Base-by-base conservation (phyloP, 2,888 invertebrate genomes). In the Heliconius sara region DNA sequence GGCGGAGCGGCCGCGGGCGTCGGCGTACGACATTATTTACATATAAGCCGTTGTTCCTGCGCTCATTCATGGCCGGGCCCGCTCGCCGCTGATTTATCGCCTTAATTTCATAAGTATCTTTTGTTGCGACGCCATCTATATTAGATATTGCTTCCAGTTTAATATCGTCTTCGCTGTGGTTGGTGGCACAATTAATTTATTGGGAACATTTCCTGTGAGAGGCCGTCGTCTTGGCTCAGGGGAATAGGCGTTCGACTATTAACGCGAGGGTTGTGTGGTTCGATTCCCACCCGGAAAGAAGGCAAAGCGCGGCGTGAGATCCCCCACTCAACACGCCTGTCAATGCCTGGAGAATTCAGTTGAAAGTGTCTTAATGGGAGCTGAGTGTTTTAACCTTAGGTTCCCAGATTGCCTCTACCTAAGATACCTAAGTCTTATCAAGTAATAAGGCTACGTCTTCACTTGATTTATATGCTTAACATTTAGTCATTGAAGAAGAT, bases 71-170 rank as follows among this genome's bases (percentile, higher is more conserved):
- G 87, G 91, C 89, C 87, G 87, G 88, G 88, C 88, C 87, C 89
- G 87, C 88, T 87, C 89, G 87, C 87, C 85, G 88, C 90, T 93
- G 94, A 95, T 95, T 95, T 95, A 95, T 95, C 88, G 91, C 91
- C 91, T 93, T 94, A 94, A 95, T 95, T 95, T 95, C 93, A 93
- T 94, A 95, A 95, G 94, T 94, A 93, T 92, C 94, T 94, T 94
- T 94, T 94, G 94, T 95, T 93, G 91, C 89, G 88, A 87, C 86
- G 88, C 86, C 90, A 89, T 92, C 91, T 84, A 84, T 85, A 84
- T 81, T 83, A 85, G 84, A 81, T 82, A 83, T 84, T 83, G 82
- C 83, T 79, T 72, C 76, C 79, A 83, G 79, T 84, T 81, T 83
- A 83, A 84, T 85, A 83, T 84, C 82, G 60, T 82, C 81, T 81